Base-by-base conservation (phyloP, 2,888 invertebrate genomes). In the Thalpophila matura region DNA sequence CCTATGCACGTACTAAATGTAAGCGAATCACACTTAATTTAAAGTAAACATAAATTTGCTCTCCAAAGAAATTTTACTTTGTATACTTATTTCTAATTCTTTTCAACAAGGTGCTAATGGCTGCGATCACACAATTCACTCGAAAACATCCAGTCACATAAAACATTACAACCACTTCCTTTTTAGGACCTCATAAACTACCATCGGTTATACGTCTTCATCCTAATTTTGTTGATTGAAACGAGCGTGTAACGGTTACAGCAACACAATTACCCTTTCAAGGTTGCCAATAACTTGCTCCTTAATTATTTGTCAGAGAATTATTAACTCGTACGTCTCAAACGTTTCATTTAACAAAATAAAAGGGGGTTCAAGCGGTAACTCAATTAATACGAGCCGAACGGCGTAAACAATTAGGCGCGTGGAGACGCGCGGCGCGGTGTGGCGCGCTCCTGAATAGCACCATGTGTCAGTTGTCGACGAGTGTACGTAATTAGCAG, bases 361-460 rank as follows among this genome's bases (percentile, higher is more conserved):
- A 65, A 66, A 70, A 74, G 54, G 54, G 51, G 61, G 59, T 73
- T 54, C 38, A 46, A 73, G 68, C 60, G 69, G 58, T 68, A 74
- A 74, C 67, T 77, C 71, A 81, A 81, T 80, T 79, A 77, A 77
- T 67, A 55, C 53, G 67, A 64, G 40, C 50, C 58, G 75, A 73
- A 62, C 33, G 64, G 70, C 77, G 77, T 81, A 77, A 82, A 81
- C 74, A 79, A 79, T 78, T 77, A 80, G 62, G 37, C 18, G 67
- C 35, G 43, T 18, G 35, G 51, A 29, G 50, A 40, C 49, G 49
- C 24, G 51, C 27, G 51, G 20, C 26, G 53, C 50, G 49, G 54
- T 7, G 35, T 20, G 35, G 20, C 12, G 53, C 18, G 49, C 29
- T 27, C 12, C 35, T 35, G 46, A 10, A 56, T 72, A 68, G 63